These are phyloP conservation scores for Acanthurus tractus DNA, from an alignment of 2,797 vertebrate species.

Conservation along the genomic window DNA sequence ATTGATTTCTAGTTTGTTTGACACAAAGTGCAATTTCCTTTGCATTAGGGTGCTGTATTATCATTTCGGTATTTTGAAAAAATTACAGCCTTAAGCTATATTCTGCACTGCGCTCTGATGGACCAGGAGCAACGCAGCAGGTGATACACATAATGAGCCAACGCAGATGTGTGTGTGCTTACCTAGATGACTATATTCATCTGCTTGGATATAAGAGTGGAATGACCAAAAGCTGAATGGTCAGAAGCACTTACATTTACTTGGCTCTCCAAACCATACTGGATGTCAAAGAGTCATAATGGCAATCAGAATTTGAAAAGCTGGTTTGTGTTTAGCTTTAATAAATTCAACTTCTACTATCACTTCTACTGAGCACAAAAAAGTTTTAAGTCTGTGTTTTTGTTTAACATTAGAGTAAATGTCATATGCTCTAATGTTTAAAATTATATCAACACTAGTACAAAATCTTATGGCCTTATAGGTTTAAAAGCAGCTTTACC, in stretches of 20 bases:
- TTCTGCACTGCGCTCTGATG: conserved; percentile 6
- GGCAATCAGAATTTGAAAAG: neutral
- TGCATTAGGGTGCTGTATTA: neutral
- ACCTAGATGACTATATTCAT: neutral
- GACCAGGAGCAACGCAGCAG: conserved; percentile 11
- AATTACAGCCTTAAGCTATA: conserved; percentile 5
- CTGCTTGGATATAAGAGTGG: neutral
- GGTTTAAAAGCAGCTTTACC: neutral
- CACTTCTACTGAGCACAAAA: no score
- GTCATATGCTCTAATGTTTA: no score
- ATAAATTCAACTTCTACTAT: neutral
- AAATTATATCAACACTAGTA: neutral
- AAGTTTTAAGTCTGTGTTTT: neutral
- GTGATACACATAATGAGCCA: conserved; percentile 11
- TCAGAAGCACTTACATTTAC: neutral
- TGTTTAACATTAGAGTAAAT: neutral
- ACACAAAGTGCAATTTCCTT: conserved; percentile 20
- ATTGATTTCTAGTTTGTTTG: conserved; percentile 30
- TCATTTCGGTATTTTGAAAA: conserved; percentile 16
- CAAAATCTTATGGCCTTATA: neutral
- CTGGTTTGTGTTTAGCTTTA: neutral
- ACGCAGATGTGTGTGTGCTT: conserved; percentile 1
- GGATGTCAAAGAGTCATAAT: conserved; percentile 19
- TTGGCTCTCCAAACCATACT: conserved; percentile 4
- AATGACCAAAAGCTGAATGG: conserved; percentile 37